These are phyloP conservation scores for Epinotia nisella DNA, from an alignment of 2,888 invertebrate species.

Conservation along the genomic window DNA sequence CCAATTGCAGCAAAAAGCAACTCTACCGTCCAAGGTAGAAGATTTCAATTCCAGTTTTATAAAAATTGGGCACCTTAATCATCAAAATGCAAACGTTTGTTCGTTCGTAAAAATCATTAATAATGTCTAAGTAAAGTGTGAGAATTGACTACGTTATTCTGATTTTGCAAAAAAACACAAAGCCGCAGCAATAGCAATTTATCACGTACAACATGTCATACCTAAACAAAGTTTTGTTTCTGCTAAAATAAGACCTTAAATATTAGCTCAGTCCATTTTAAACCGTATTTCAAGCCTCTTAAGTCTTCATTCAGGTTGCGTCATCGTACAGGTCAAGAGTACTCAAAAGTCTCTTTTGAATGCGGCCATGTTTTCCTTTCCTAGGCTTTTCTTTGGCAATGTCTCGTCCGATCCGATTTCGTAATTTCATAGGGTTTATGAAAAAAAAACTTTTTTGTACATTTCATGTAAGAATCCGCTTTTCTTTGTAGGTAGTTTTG, in stretches of 20 bases:
- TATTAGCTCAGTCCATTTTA: not conserved
- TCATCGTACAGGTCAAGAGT: slow-evolving; percentile 77
- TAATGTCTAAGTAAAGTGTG: too few relatives aligned
- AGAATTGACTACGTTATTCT: too few relatives aligned
- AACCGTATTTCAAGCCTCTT: not conserved
- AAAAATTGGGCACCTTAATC: too few relatives aligned
- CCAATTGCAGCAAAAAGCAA: too few relatives aligned
- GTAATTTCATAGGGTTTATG: too few relatives aligned
- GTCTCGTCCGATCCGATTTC: not conserved
- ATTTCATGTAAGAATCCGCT: too few relatives aligned
- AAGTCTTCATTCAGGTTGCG: slow-evolving; percentile 43
- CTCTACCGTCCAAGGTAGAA: too few relatives aligned
- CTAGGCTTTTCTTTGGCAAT: slow-evolving; percentile 3
- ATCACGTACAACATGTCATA: not conserved
- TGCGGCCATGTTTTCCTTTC: slow-evolving; percentile 59
- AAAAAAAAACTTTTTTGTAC: too few relatives aligned
- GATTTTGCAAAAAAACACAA: not conserved
- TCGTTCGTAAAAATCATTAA: too few relatives aligned
- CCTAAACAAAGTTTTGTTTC: not conserved
- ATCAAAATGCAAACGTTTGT: too few relatives aligned
- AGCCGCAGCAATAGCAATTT: not conserved
- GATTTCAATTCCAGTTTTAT: too few relatives aligned
- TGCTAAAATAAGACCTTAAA: not conserved
- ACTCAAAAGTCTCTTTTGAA: slow-evolving; percentile 65
- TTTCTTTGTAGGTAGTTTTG: too few relatives aligned